These are phyloP conservation scores for Anthrax anthrax DNA, from an alignment of 2,888 invertebrate genomes.

Conservation along the genomic window DNA sequence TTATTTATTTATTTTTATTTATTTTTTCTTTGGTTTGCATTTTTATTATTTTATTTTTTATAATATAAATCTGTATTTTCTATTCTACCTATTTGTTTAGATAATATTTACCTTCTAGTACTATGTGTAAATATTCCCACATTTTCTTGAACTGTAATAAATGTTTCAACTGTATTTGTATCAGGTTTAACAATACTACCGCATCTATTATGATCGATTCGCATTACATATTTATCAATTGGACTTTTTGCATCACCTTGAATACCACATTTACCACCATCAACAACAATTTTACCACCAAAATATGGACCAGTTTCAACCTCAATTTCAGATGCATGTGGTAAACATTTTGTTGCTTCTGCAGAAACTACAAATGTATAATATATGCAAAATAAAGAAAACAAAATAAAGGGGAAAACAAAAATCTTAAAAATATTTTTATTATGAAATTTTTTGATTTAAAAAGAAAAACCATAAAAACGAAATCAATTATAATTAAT, in stretches of 20 bases:
- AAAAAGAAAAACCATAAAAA: too few species aligned
- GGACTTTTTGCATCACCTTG: constrained; percentile 60
- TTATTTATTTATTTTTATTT: too few species aligned
- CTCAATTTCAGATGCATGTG: constrained; percentile 68
- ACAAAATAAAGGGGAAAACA: neutral
- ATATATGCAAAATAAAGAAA: neutral
- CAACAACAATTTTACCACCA: constrained; percentile 59
- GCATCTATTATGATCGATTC: constrained; percentile 59
- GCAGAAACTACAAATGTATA: constrained; percentile 62
- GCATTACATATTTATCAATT: constrained; percentile 56
- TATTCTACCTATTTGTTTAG: too few species aligned
- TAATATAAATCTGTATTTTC: too few species aligned
- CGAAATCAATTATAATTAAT: too few species aligned
- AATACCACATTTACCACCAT: constrained; percentile 56
- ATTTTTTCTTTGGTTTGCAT: too few species aligned
- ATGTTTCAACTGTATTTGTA: constrained; percentile 55
- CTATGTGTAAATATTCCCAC: constrained; percentile 69
- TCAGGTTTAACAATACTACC: constrained; percentile 63
- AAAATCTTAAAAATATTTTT: neutral
- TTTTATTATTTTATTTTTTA: too few species aligned
- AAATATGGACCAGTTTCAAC: constrained; percentile 71
- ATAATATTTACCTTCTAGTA: constrained; percentile 42
- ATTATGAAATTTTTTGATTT: too few species aligned
- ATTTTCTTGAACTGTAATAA: constrained; percentile 71
- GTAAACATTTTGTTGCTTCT: constrained; percentile 62